phyloP scores from a whole-genome alignment of 2,113 vertebrate species.

The Bambusicola thoracicus region DNA sequence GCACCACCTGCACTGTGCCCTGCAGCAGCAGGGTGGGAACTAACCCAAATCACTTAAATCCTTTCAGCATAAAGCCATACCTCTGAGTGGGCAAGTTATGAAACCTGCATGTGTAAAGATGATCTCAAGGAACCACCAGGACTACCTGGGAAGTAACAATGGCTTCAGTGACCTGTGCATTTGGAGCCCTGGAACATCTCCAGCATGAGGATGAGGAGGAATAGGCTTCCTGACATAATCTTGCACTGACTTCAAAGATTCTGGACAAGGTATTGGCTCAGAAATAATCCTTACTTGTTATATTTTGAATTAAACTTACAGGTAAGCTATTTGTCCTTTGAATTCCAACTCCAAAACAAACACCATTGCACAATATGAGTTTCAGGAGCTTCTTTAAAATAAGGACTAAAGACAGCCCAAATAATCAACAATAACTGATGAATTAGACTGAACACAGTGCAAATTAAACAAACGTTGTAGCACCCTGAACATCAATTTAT shows the following conservation, averaged over 20 bases:
- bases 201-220: background rate
- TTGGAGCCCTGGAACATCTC: background rate
- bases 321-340: background rate
- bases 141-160: background rate
- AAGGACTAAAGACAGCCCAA: background rate
- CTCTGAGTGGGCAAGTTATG: background rate
- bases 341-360: background rate
- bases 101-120: background rate
- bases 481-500: background rate
- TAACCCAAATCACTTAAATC: background rate
- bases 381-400: background rate
- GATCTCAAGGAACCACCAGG: rapidly evolving
- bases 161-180: rapidly evolving
- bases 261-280: background rate
- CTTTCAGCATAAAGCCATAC: background rate
- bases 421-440: background rate
- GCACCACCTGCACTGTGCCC: rapidly evolving
- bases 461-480: background rate
- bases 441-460: rapidly evolving
- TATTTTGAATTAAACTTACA: background rate
- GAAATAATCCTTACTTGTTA: background rate
- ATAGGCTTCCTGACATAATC: background rate
- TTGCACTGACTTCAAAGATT: background rate
- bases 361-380: background rate
- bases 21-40: background rate